These are phyloP conservation scores for Dermolepida albohirtum DNA, from an alignment of 2,888 invertebrate species.

Conservation along the genomic window DNA sequence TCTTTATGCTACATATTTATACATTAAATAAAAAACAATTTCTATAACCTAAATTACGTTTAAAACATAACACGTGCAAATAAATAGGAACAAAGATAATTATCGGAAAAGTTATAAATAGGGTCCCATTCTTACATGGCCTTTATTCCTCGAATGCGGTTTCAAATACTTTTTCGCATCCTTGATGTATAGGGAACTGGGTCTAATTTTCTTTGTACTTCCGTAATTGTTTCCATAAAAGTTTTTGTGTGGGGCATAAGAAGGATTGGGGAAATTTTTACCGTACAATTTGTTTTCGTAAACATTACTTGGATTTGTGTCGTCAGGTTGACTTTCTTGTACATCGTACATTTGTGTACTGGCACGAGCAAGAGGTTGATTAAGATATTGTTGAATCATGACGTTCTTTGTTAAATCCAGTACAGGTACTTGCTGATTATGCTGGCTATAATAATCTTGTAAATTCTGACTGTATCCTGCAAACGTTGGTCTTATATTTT, in stretches of 20 bases:
- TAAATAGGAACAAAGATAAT: conserved; percentile 35
- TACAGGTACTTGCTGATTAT: background rate
- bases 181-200: conserved; percentile 12
- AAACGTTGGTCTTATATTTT: conserved; percentile 1
- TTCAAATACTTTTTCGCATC: conserved; percentile 2
- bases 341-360: conserved; percentile 7
- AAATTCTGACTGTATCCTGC: background rate
- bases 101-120: conserved; percentile 8
- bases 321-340: conserved; percentile 9
- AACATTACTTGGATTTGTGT: background rate
- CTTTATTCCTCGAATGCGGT: conserved; percentile 17
- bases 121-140: background rate
- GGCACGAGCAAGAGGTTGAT: background rate
- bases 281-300: conserved; percentile 1
- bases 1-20: too few relatives aligned
- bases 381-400: background rate
- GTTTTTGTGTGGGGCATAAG: conserved; percentile 17
- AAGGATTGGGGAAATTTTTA: conserved; percentile 3
- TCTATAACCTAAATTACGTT: too few relatives aligned
- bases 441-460: background rate
- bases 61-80: background rate
- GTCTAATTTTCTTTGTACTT: background rate
- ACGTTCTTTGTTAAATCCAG: background rate
- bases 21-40: too few relatives aligned
- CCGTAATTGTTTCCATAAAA: conserved; percentile 9